Conservation (phyloP, 2,888 invertebrate genomes). For the Metallyticus violacea region DNA sequence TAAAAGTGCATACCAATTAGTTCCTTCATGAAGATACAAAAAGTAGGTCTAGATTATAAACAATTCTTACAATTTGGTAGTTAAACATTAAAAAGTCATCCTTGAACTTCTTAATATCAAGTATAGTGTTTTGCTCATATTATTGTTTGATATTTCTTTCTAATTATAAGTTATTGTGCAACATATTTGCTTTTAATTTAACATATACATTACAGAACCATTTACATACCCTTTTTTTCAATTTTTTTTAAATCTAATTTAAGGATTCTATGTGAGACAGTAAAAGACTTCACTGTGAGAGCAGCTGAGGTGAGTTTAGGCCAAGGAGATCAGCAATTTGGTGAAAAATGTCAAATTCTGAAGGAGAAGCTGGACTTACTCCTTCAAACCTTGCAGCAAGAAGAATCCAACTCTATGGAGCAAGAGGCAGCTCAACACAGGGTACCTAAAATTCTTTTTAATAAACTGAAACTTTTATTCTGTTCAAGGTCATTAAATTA, state of each 20-base stretch:
- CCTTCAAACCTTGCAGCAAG: slow-evolving; percentile 68
- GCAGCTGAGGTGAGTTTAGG: slow-evolving; percentile 57
- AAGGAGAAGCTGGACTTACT: slow-evolving; percentile 73
- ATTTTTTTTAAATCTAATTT: slow-evolving; percentile 15
- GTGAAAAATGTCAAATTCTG: slow-evolving; percentile 67
- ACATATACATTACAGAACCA: not conserved
- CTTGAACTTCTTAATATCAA: no score
- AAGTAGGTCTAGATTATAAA: no score
- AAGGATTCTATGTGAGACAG: slow-evolving; percentile 70
- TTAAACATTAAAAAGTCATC: no score
- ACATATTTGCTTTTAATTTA: not conserved
- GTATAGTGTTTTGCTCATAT: no score
- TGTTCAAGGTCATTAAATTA: no score
- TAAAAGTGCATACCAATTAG: no score
- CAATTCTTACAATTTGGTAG: no score
- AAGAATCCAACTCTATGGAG: slow-evolving; percentile 46
- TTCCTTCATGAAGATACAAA: no score
- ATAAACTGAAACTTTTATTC: no score
- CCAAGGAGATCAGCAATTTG: slow-evolving; percentile 59
- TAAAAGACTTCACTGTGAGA: slow-evolving; percentile 69
- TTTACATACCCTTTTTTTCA: not conserved
- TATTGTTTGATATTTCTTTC: no score
- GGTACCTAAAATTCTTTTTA: no score
- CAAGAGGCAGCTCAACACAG: not conserved
- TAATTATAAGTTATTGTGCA: no score